Evolutionary conservation across 2,888 invertebrate species (phyloP).

Genomic region (Drosophila macrospina): DNA sequence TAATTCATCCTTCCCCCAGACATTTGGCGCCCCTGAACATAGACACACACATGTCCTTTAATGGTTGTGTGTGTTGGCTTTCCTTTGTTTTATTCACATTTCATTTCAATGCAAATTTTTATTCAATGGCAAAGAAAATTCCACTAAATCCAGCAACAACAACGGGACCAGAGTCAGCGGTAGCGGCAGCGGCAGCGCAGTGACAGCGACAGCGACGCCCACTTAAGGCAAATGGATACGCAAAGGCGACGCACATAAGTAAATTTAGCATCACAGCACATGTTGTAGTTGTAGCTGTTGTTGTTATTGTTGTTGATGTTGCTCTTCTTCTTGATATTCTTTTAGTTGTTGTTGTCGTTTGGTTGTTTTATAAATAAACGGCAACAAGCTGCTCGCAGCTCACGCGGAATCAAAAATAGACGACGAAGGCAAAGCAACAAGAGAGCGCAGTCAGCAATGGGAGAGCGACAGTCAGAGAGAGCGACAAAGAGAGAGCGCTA

Average conservation of each 20-base stretch:
- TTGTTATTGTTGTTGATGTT: slow-evolving; percentile 46
- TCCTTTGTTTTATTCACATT: slow-evolving; percentile 25
- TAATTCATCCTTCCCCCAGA: not conserved
- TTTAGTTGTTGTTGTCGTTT: slow-evolving; percentile 39
- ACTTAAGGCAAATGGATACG: slow-evolving; percentile 35
- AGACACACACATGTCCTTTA: slow-evolving; percentile 4
- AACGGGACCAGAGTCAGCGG: slow-evolving; percentile 6
- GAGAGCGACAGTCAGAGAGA: not conserved
- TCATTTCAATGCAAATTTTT: slow-evolving; percentile 49
- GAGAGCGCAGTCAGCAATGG: slow-evolving; percentile 8
- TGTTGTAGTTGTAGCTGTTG: slow-evolving; percentile 38
- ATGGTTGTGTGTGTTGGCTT: not conserved
- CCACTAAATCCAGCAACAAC: slow-evolving; percentile 40
- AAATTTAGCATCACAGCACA: slow-evolving; percentile 38
- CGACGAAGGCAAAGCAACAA: slow-evolving; percentile 26
- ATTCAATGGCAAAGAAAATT: slow-evolving; percentile 61
- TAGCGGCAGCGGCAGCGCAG: slow-evolving; percentile 3
- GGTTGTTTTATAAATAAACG: slow-evolving; percentile 70
- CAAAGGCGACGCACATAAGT: slow-evolving; percentile 17
- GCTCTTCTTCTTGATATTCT: not conserved
- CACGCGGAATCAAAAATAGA: slow-evolving; percentile 64
- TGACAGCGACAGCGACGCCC: slow-evolving; percentile 33
- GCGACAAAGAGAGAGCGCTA: not conserved
- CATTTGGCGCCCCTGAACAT: not conserved
- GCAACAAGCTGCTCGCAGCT: slow-evolving; percentile 70